phyloP scores from a whole-genome alignment of 2,888 invertebrate genomes.

The Eulithis prunata region DNA sequence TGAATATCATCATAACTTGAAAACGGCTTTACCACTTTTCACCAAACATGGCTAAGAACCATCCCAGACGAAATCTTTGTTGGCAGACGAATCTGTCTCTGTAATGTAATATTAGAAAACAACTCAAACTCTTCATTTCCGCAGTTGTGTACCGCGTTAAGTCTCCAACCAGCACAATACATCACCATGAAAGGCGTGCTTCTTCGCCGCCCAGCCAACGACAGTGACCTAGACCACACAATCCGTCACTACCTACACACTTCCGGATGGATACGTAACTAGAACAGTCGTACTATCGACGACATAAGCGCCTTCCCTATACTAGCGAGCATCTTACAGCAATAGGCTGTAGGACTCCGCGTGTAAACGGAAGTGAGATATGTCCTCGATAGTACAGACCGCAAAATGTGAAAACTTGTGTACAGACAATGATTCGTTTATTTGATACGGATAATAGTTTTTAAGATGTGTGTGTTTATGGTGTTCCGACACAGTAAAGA shows the following conservation, averaged over 20 bases:
- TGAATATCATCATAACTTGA: too few species aligned
- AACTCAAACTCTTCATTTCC: neutral
- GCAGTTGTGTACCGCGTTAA: constrained; percentile 90
- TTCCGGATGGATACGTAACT: constrained; percentile 77
- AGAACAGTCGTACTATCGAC: constrained; percentile 39
- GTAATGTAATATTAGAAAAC: too few species aligned
- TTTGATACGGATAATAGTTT: neutral
- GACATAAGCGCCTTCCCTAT: constrained; percentile 34
- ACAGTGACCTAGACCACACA: constrained; percentile 66
- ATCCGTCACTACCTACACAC: constrained; percentile 70
- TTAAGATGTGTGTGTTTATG: too few species aligned
- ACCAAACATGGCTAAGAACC: too few species aligned
- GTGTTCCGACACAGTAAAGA: too few species aligned
- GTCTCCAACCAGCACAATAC: constrained; percentile 94
- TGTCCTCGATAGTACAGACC: constrained; percentile 23
- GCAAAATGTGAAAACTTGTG: neutral
- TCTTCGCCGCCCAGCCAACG: constrained; percentile 85
- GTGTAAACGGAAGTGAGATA: constrained; percentile 21
- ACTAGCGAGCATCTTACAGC: constrained; percentile 31
- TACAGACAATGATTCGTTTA: neutral
- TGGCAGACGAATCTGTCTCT: too few species aligned
- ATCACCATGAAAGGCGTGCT: constrained; percentile 94
- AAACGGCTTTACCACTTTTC: too few species aligned
- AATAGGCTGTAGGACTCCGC: constrained; percentile 12
- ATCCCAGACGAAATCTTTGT: too few species aligned